Evolutionary conservation across 2,797 vertebrate species (phyloP), one percentile per base, ranked within the genome.

Genomic region (Sebastes taczanowskii): DNA sequence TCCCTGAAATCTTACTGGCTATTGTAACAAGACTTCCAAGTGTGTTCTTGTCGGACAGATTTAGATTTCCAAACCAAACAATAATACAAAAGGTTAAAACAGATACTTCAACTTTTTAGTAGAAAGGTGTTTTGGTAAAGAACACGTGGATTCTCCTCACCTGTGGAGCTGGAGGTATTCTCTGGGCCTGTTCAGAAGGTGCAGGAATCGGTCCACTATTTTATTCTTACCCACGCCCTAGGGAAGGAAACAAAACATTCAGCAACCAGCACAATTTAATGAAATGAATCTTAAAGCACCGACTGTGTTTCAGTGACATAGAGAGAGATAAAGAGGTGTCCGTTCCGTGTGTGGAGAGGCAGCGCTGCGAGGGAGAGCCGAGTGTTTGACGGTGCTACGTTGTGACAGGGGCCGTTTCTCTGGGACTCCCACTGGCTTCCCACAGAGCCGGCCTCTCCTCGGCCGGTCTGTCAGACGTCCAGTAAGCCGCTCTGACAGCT

Each of bases 201-300:
- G 97, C 80, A 99, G 96, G 84, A 99, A 99, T 86, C 97, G 94
- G 93, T 99, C 99, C 79, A 98, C 97, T 58, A 99, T 95, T 93
- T 99, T 99, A 94, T 99, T 99, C 90, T 99, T 99, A 49, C 99
- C 99, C 23, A 99, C 98, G 6, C 99, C 99, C 99, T 99, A 85
- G 53, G 79, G 35, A 82, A n/a, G 16, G 14, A 65, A 6, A 35
- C 6, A 62, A 49, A n/a, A 13, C 34, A 70, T 20, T 73, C 2
- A 74, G 27, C 7, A n/a, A 13, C 11, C 11, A 11, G 23, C 34
- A 11, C 2, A 11, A 20, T 22, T 25, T 7, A 29, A 63, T 22
- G 18, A 38, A 25, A 42, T 65, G 0, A 32, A 29, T 25, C 42
- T 55, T 30, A 52, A 42, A 10, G 16, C 20, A 75, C 11, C 32